Base-by-base conservation (phyloP, 2,797 vertebrate species). In the Phalloptychus januarius region DNA sequence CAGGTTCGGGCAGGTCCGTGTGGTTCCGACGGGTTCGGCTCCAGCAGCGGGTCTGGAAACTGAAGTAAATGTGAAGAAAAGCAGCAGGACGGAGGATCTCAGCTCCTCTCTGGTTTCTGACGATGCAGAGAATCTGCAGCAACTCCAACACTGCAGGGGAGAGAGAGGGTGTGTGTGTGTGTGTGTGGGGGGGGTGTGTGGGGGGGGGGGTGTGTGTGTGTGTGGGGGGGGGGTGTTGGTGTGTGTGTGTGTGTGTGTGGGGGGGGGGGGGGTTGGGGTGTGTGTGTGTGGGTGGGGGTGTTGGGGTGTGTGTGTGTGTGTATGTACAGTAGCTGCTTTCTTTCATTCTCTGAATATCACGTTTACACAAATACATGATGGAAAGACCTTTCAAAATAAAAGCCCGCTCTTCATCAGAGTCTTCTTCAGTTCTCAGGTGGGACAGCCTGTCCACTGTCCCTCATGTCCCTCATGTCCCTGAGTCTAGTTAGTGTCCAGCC, bases 111-210 rank as follows among this genome's bases (percentile, higher is more conserved):
- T 18, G 46, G 7, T 65, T 70, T 44, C 4, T 72, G 79, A 36
- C 40, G 82, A 76, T 85, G 88, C 86, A 81, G 87, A 84, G 74
- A 31, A 75, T 42, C 77, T 87, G 87, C 91, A 71, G 87, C 85
- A 88, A 79, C 84, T 78, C 46, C 31, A 78, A 38, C 77, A 54
- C 89, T 72, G 89, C 89, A 91, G 75, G 79, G 81, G 71, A 33
- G 69, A 7, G 40, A 36, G 42, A 16, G 45, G 3, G 45, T 16
- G 45, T 46, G 45, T 46, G 45, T 18, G 45, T 46, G 74, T 40
- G 79, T 48, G 71, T 67, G 65, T 50, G 78, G n/a, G n/a, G n/a
- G n/a, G n/a, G n/a, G n/a, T 42, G 74, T 45, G 79, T 56, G 72
- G 61, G 67, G 36, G 78, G 36, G 72, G n/a, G 79, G 40, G 72